These are phyloP conservation scores for Amblyjoppa fuscipennis DNA, from an alignment of 2,888 invertebrate species.

Conservation along the genomic window DNA sequence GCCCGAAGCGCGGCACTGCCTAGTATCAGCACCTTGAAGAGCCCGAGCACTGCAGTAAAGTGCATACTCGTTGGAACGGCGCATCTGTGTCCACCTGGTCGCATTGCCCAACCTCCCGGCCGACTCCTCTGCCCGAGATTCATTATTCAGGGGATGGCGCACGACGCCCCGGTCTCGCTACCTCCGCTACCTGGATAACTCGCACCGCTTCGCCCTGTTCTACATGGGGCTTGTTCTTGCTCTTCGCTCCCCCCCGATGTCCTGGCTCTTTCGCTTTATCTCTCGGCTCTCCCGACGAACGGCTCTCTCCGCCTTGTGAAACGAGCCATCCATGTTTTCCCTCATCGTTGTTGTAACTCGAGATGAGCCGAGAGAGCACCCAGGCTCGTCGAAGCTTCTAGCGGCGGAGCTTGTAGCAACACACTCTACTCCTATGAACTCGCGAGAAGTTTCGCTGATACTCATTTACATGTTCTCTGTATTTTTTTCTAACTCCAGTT, in stretches of 20 bases:
- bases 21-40: slow-evolving; percentile 63
- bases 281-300: slow-evolving; percentile 7
- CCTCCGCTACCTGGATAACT: slow-evolving; percentile 33
- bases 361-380: slow-evolving; percentile 55
- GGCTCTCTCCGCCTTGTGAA: slow-evolving; percentile 45
- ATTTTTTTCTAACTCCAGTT: background rate
- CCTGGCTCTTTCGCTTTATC: slow-evolving; percentile 35
- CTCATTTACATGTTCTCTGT: slow-evolving; percentile 20
- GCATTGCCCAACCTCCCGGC: slow-evolving; percentile 55
- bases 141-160: slow-evolving; percentile 67
- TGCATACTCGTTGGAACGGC: slow-evolving; percentile 67
- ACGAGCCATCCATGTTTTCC: slow-evolving; percentile 59
- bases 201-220: slow-evolving; percentile 37
- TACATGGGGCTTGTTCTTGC: slow-evolving; percentile 16
- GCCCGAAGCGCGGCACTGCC: slow-evolving; percentile 16
- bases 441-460: slow-evolving; percentile 48
- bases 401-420: slow-evolving; percentile 28
- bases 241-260: slow-evolving; percentile 21
- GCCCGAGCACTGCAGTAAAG: slow-evolving; percentile 68
- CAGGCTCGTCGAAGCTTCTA: slow-evolving; percentile 63
- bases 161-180: slow-evolving; percentile 43
- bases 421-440: slow-evolving; percentile 38
- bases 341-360: slow-evolving; percentile 59
- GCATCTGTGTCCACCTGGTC: slow-evolving; percentile 69
- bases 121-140: slow-evolving; percentile 53